Evolutionary conservation across 2,888 invertebrate species (phyloP), one percentile per base, ranked within the genome.

Genomic region (Hemithea aestivaria): DNA sequence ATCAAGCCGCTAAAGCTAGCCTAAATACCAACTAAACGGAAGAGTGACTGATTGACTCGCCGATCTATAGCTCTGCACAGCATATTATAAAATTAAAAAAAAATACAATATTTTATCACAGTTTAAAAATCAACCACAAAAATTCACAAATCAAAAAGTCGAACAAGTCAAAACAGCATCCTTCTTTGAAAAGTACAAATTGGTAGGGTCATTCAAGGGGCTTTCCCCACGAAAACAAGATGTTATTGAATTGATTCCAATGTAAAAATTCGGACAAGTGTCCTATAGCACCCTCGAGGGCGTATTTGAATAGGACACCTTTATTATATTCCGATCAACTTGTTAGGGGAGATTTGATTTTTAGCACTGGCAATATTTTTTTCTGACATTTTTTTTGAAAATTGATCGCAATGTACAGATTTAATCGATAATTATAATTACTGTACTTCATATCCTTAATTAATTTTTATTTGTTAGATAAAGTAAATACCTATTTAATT

Each of bases 171-270:
- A 36, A 41, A 35, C 32, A 35, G 24, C 29, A 25, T 27, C 20
- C 16, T 34, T 37, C n/a, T 34, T 28, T 37, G 35, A 29, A 32
- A 30, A 40, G 44, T 40, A 46, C 32, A 45, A 34, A 42, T 36
- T 41, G 28, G 37, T 48, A 32, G 58, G 63, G 65, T 58, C 61
- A 66, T 29, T 27, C 5, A 10, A 22, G 11, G 41, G 36, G 42
- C 35, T 48, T 32, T 34, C 51, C 50, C 48, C 40, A 21, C 27
- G 20, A 27, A 31, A 34, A 41, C 48, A 46, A 44, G 48, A 44
- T 58, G 52, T 56, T 66, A 57, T 61, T 59, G 53, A 67, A 66
- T 61, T 58, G 48, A 61, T 62, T 63, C 58, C 51, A 51, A 51
- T 49, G 44, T 44, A 50, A 50, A 53, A 56, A 56, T 53, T 62